phyloP scores from a whole-genome alignment of 2,797 vertebrate genomes.

The Muscicapa striata region DNA sequence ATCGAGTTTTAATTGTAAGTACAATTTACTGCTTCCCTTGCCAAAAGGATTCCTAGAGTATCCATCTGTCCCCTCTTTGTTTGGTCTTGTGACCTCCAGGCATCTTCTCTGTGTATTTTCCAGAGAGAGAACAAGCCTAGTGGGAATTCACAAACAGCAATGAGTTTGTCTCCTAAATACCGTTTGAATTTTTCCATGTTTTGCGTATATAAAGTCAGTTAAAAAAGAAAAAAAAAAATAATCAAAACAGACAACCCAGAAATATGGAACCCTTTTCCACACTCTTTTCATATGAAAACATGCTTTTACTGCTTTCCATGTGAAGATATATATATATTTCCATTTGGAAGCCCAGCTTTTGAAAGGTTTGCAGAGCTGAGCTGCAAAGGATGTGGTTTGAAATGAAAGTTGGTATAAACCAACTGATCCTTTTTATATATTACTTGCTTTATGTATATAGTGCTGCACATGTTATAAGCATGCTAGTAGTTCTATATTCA shows the following conservation, averaged over 20 bases:
- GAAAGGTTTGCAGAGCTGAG: background rate
- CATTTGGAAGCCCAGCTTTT: background rate
- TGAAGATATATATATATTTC: background rate
- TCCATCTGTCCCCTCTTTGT: rapidly evolving
- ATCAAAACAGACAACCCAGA: background rate
- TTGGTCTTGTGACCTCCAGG: background rate
- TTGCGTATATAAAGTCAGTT: background rate
- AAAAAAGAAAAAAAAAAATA: background rate
- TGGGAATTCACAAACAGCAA: background rate
- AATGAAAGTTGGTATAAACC: background rate
- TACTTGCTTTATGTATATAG: background rate
- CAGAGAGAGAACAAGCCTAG: background rate
- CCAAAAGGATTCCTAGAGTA: background rate
- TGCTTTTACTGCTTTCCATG: background rate
- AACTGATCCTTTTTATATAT: background rate
- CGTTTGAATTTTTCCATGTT: background rate
- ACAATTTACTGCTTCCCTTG: background rate
- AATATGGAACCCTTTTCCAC: background rate
- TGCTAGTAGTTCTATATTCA: background rate
- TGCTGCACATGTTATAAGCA: background rate
- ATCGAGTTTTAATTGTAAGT: background rate
- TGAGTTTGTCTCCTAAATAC: background rate
- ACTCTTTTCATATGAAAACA: background rate
- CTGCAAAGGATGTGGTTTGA: background rate
- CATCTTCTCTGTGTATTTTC: background rate